Evolutionary conservation across 2,888 invertebrate genomes (phyloP).

Genomic region (Hipparchia sbordonii): DNA sequence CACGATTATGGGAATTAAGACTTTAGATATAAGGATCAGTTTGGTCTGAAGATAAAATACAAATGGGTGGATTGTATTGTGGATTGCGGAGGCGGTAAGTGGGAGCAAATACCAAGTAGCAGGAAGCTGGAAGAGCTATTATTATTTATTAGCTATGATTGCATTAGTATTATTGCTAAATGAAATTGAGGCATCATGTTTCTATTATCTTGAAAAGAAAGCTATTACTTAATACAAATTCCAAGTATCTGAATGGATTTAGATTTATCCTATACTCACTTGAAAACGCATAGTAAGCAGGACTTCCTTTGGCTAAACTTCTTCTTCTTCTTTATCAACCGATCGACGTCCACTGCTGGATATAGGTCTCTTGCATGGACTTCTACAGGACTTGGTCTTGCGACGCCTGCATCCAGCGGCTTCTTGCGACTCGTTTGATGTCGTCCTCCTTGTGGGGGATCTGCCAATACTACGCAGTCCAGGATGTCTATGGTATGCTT

Average conservation of each 20-base stretch:
- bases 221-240: background rate
- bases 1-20: slow-evolving; percentile 5
- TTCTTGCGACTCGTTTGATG: too few species aligned
- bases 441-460: too few species aligned
- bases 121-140: slow-evolving; percentile 33
- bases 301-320: too few species aligned
- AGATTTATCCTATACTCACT: too few species aligned
- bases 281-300: too few species aligned
- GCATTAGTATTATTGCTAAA: slow-evolving; percentile 22
- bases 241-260: background rate
- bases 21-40: background rate
- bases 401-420: too few species aligned
- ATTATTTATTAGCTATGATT: slow-evolving; percentile 36
- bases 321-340: too few species aligned
- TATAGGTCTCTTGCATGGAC: too few species aligned
- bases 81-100: slow-evolving; percentile 35
- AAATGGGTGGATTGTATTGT: slow-evolving; percentile 19
- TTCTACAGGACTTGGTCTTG: too few species aligned
- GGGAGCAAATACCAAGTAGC: slow-evolving; percentile 32
- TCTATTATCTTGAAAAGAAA: background rate
- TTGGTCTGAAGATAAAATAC: slow-evolving; percentile 7
- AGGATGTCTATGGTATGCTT: background rate
- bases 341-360: too few species aligned
- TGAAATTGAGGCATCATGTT: slow-evolving; percentile 14
- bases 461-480: too few species aligned